Percentiles rank a stretch among this genome's conserved stretches.
Evolutionary conservation across 2,797 vertebrate genomes (phyloP).

Genomic region (Scomberomorus guttatus): DNA sequence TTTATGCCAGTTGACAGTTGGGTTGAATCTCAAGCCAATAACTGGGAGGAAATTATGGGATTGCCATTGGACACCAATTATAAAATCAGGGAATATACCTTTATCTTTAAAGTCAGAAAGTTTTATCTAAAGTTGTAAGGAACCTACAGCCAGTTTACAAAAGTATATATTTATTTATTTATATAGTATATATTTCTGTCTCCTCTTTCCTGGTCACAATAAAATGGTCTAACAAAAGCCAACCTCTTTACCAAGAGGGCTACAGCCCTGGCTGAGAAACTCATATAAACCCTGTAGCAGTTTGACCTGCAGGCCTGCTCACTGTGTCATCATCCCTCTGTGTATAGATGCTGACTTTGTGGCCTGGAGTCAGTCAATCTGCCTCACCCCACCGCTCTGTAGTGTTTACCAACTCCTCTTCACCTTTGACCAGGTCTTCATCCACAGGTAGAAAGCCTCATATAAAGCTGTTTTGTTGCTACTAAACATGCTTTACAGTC

Average conservation of each 20-base stretch:
- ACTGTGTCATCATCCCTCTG: not conserved
- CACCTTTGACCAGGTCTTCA: constrained; percentile 46
- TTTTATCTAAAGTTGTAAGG: no score
- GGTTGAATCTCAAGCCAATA: not conserved
- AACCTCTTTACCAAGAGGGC: not conserved
- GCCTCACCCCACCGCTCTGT: constrained; percentile 24
- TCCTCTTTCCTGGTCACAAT: not conserved
- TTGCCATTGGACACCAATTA: not conserved
- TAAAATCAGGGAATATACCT: not conserved
- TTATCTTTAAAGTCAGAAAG: not conserved
- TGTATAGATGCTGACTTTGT: constrained; percentile 36
- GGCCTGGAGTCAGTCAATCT: constrained; percentile 38
- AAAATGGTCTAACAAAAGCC: not conserved
- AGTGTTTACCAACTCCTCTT: constrained; percentile 21
- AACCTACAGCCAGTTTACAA: not conserved
- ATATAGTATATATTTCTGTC: no score
- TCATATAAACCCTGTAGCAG: not conserved
- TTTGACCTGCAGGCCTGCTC: not conserved
- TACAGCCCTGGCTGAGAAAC: not conserved
- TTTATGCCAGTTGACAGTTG: no score
- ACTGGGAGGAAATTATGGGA: not conserved
- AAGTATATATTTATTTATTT: no score
- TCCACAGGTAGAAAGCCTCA: constrained; percentile 43
- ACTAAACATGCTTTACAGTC: constrained; percentile 1
- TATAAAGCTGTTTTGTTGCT: not conserved